These are phyloP conservation scores for Mechanitis mazaeus DNA, from an alignment of 2,888 invertebrate genomes.

Conservation along the genomic window DNA sequence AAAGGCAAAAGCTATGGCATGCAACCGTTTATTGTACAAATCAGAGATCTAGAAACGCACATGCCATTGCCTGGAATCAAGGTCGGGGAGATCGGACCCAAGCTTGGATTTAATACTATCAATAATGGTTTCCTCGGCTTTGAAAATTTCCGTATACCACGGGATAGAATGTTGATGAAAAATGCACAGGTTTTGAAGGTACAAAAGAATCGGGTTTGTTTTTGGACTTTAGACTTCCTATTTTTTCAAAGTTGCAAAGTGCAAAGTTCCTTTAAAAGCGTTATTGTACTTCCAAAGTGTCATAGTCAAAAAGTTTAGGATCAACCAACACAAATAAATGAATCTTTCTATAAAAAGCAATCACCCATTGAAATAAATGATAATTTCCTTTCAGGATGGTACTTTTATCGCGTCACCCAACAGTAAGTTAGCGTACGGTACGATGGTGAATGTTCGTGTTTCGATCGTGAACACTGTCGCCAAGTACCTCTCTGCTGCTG, in stretches of 20 bases:
- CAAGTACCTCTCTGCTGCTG: slow-evolving; percentile 83
- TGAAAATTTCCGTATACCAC: slow-evolving; percentile 89
- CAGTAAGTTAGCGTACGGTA: slow-evolving; percentile 90
- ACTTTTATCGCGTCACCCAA: slow-evolving; percentile 87
- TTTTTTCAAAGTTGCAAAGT: too few species aligned
- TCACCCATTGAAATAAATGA: too few species aligned
- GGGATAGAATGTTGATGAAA: slow-evolving; percentile 94
- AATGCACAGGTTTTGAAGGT: slow-evolving; percentile 86
- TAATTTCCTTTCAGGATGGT: slow-evolving; percentile 78
- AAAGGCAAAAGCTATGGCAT: slow-evolving; percentile 88
- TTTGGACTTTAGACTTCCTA: neutral
- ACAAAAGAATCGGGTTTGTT: slow-evolving; percentile 15
- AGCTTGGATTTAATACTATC: slow-evolving; percentile 90
- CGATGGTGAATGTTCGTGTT: slow-evolving; percentile 94
- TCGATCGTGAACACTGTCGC: slow-evolving; percentile 84
- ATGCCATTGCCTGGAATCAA: slow-evolving; percentile 89
- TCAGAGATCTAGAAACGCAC: slow-evolving; percentile 93
- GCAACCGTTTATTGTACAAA: slow-evolving; percentile 93
- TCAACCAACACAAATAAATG: too few species aligned
- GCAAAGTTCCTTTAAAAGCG: too few species aligned
- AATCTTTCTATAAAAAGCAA: too few species aligned
- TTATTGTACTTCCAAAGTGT: too few species aligned
- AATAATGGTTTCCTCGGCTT: slow-evolving; percentile 96
- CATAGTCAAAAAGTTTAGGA: too few species aligned
- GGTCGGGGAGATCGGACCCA: slow-evolving; percentile 95